phyloP scores from a whole-genome alignment of 2,797 vertebrate species.

The Odontamblyopus rebecca region DNA sequence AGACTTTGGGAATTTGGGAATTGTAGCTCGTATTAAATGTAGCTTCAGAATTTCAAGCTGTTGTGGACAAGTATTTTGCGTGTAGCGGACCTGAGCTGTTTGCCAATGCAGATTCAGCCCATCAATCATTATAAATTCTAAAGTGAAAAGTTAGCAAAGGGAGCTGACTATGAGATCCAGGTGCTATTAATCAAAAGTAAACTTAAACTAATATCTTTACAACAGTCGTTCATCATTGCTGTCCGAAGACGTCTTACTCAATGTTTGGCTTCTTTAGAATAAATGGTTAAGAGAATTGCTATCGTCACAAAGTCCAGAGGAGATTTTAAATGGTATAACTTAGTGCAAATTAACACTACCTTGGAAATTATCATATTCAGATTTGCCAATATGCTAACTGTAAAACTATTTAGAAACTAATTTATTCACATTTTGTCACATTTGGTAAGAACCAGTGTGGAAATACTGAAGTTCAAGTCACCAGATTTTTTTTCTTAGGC shows the following conservation, averaged over 20 bases:
- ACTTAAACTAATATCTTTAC: constrained; percentile 8
- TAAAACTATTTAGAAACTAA: too few relatives aligned
- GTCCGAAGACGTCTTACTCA: neutral
- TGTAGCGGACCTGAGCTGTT: neutral
- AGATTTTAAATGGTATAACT: neutral
- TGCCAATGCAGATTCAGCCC: constrained; percentile 1
- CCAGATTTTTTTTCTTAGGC: too few relatives aligned
- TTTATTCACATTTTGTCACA: too few relatives aligned
- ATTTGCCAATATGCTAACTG: too few relatives aligned
- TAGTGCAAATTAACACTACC: neutral
- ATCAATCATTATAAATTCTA: constrained; percentile 7
- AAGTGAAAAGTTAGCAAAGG: constrained; percentile 7
- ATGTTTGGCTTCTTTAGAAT: neutral
- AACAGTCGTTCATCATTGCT: constrained; percentile 2
- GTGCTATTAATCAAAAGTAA: constrained; percentile 11
- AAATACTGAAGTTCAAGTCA: too few relatives aligned
- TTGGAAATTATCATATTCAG: too few relatives aligned
- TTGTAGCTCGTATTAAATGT: neutral
- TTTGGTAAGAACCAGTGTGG: too few relatives aligned
- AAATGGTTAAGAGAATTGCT: neutral
- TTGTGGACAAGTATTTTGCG: neutral
- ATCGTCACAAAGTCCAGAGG: neutral
- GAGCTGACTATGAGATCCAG: neutral
- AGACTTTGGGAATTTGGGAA: too few relatives aligned
- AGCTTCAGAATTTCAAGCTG: neutral